Base-by-base conservation (phyloP, 2,113 vertebrate species). In the Neodontobutis hainanensis region DNA sequence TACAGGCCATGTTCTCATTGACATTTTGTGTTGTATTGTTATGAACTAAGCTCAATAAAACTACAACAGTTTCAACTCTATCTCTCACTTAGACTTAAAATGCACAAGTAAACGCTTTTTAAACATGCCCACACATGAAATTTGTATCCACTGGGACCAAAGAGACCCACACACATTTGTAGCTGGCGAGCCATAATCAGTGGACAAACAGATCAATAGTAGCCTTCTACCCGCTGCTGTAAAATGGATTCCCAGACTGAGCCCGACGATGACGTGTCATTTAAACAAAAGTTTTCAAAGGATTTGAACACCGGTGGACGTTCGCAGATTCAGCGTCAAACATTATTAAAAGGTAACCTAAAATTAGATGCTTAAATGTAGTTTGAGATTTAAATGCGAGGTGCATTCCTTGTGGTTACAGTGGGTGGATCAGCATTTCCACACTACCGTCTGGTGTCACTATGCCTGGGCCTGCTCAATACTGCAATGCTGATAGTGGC, bases 391-490 rank as follows among this genome's bases (percentile, higher is more conserved):
- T 51, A 1, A 68, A 40, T 46, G 8, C 16, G 48, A 7, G 10
- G n/a, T 42, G 14, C 38, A 16, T 15, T 53, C 59, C 75, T 2
- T 47, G 52, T 68, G 44, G 60, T 78, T 49, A 49, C 70, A 74
- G 73, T 11, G 61, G 36, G 48, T 65, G 46, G 64, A 15, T 42
- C 48, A 62, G n/a, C 1, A 2, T 75, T 82, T 74, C 68, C 68
- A 75, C 65, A 44, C 40, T 3, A 84, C 42, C 78, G 69, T 47
- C 34, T 79, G 73, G 65, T 86, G 46, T 36, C 81, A 11, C 59
- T 83, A 63, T 49, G 68, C 27, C 81, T 92, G 67, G 67, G 77
- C 4, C 53, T 87, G 57, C 68, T 91, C 5, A 78, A 88, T 27
- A 80, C 38, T 50, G 61, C 64, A 14, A 75, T 92, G 36, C 61